Base-by-base conservation (phyloP, 2,113 vertebrate species). In the Fregata magnificens region DNA sequence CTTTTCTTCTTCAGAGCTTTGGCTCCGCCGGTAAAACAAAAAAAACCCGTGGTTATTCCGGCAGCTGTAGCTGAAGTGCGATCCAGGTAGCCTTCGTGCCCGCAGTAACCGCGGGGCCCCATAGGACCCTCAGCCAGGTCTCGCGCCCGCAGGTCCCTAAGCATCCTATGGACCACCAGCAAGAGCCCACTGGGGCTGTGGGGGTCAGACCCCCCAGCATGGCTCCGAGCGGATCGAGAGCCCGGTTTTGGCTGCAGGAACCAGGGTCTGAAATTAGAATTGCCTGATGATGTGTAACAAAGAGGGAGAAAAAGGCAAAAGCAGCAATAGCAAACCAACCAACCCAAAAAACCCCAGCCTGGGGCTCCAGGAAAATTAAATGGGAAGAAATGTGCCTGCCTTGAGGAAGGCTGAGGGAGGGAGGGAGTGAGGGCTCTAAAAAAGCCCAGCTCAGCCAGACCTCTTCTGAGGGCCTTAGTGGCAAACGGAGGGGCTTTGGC, bases 171-270 rank as follows among this genome's bases (percentile, higher is more conserved):
- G 56, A 76, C 47, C 47, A 90, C 40, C 25, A 49, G 62, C 40
- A 85, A 81, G 28, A 66, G 15, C 2, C 2, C 15, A 5, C 29
- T 0, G 0, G 25, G 47, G 19, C 52, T 1, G 0, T 13, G 49
- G 18, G 10, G 4, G 16, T 71, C 61, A 90, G 52, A 42, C 3
- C 7, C 6, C 14, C 26, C 4, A 1, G 42, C 24, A 53, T 0
- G 0, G 44, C 65, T 79, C 52, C 0, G 0, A 53, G 25, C 6
- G 1, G 19, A 73, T 11, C 2, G 0, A 55, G 63, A 74, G 47
- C 20, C 32, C 18, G 34, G 38, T 53, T 76, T 40, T 61, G 17
- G 24, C 25, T 69, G 44, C 53, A 58, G 63, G 42, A 86, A 47
- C 14, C 21, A 49, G 32, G 7, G 31, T 53, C 21, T 5, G 1